Evolutionary conservation across 2,113 vertebrate genomes (phyloP).

Genomic region (Dendropsophus ebraccatus): DNA sequence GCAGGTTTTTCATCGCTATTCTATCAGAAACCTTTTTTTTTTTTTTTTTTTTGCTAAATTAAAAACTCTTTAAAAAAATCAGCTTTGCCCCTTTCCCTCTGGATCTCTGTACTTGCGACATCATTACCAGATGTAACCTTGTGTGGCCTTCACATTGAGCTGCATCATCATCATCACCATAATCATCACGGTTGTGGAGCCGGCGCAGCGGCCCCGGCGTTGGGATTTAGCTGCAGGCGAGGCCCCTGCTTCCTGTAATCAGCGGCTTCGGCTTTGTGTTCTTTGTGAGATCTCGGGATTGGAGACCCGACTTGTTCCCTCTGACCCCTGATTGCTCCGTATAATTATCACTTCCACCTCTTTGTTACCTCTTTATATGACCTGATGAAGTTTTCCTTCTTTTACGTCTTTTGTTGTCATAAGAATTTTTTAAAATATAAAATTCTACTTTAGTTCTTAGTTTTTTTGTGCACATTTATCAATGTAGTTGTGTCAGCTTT

Average conservation of each 20-base stretch:
- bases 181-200: slow-evolving; percentile 2
- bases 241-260: slow-evolving; percentile 22
- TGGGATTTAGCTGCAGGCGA: slow-evolving; percentile 13
- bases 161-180: slow-evolving; percentile 5
- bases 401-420: too few relatives aligned
- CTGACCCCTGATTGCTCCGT: slow-evolving; percentile 13
- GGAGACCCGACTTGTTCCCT: neutral
- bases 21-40: too few relatives aligned
- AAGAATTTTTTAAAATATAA: too few relatives aligned
- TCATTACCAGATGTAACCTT: neutral
- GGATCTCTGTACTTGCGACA: neutral
- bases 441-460: too few relatives aligned
- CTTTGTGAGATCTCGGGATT: slow-evolving; percentile 19
- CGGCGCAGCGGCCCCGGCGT: neutral
- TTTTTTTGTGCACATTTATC: too few relatives aligned
- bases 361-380: neutral
- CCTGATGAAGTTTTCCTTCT: too few relatives aligned
- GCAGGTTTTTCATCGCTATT: too few relatives aligned
- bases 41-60: too few relatives aligned
- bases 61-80: too few relatives aligned
- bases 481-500: too few relatives aligned
- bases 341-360: slow-evolving; percentile 16
- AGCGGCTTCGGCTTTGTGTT: neutral
- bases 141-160: neutral
- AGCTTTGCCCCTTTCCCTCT: neutral